Conservation (phyloP, 2,797 vertebrate genomes). For the Myripristis jacobus region DNA sequence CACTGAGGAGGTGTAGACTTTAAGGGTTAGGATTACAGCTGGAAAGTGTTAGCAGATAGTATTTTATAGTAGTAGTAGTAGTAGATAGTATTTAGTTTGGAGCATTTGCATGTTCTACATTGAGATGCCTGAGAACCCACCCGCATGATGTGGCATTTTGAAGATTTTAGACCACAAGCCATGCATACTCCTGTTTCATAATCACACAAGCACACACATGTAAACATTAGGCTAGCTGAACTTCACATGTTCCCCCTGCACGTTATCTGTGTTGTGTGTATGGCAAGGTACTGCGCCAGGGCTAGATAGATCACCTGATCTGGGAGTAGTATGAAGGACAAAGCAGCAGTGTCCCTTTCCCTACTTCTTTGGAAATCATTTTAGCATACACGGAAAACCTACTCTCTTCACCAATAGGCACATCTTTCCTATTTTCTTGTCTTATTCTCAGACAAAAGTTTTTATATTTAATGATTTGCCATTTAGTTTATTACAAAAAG, state of each 20-base stretch:
- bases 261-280: neutral
- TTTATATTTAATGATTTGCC: neutral
- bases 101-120: neutral
- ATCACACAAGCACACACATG: neutral
- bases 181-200: neutral
- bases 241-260: neutral
- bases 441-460: neutral
- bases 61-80: too few relatives aligned
- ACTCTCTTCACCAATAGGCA: neutral
- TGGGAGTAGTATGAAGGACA: slow-evolving; percentile 23
- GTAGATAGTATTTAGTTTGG: neutral
- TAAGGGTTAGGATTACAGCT: slow-evolving; percentile 13
- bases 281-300: slow-evolving; percentile 11
- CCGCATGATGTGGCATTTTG: neutral
- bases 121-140: neutral
- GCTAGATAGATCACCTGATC: slow-evolving; percentile 51
- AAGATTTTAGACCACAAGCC: neutral
- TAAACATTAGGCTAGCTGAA: neutral
- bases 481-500: neutral
- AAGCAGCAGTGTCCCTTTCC: slow-evolving; percentile 21
- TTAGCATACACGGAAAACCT: neutral
- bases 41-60: neutral
- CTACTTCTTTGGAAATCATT: neutral
- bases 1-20: neutral
- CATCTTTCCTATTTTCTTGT: too few relatives aligned